Percentiles rank a stretch among this genome's conserved stretches.
Conservation (phyloP, 2,797 vertebrate genomes). For the Gymnoscopelus braueri region DNA sequence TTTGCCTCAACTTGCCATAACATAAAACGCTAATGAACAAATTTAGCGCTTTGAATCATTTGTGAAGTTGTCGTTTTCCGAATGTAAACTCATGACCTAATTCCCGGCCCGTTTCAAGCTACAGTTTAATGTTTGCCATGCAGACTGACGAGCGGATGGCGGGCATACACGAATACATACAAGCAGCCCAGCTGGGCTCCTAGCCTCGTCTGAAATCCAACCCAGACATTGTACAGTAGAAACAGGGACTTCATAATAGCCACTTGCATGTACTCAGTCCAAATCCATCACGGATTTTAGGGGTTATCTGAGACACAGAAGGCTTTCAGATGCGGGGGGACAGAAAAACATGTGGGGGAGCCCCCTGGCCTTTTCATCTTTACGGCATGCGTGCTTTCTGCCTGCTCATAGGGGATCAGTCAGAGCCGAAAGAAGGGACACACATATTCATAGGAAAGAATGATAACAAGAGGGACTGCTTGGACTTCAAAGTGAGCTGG, state of each 20-base stretch:
- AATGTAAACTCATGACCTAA: no score
- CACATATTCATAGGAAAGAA: conserved; percentile 51
- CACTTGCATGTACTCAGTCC: conserved; percentile 29
- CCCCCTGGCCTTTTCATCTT: conserved; percentile 57
- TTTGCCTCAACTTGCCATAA: no score
- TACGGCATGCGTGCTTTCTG: conserved; percentile 40
- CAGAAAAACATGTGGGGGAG: conserved; percentile 55
- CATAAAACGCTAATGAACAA: no score
- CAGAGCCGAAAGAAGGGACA: conserved; percentile 34
- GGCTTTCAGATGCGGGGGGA: conserved; percentile 34
- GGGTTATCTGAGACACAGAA: conserved; percentile 51
- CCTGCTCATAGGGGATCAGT: conserved; percentile 49
- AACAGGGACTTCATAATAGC: conserved; percentile 29
- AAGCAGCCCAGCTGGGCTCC: not conserved
- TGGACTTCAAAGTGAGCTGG: conserved; percentile 47
- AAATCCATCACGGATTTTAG: conserved; percentile 46
- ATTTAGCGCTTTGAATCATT: no score
- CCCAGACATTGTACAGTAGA: conserved; percentile 10
- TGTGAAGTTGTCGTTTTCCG: no score
- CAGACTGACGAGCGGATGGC: no score
- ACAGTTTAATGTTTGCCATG: no score
- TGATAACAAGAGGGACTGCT: conserved; percentile 49
- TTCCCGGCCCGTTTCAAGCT: no score
- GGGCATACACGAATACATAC: no score
- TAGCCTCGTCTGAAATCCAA: conserved; percentile 20